Base-by-base conservation (phyloP, 2,113 vertebrate species). In the Sturnus vulgaris region DNA sequence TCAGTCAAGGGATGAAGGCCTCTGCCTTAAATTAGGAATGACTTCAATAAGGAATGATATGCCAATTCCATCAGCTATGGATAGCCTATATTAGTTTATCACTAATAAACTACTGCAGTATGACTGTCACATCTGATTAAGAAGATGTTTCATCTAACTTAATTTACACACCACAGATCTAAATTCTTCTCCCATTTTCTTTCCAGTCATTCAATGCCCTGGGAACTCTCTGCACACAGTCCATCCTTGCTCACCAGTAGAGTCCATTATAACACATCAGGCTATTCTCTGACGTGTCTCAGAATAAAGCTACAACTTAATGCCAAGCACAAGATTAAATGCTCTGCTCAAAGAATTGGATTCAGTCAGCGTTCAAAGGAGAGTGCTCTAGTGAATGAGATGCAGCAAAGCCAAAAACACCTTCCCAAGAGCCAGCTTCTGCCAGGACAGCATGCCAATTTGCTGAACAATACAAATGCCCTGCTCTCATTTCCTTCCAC, bases 321-420 rank as follows among this genome's bases (percentile, higher is more conserved):
- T 44, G 77, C 81, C 78, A 92, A 75, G 53, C 65, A 69, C 17
- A 40, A 87, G 80, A 94, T 72, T 64, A 92, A 93, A 90, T 42
- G 49, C 57, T 95, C 60, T 64, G 69, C 49, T 92, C 73, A 52
- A 82, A 91, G 80, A 71, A 86, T 18, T 4, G 2, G 52, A 28
- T 53, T 88, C 8, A 3, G 44, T 37, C 60, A 69, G 31, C 10
- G 81, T 69, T 95, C 39, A 86, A 40, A 82, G 44, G 30, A 91
- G 30, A 86, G 28, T 33, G 70, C 28, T 93, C 82, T 75, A 92
- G 83, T 82, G 77, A 95, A 89, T 82, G 80, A 95, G 84, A 87
- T 19, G 47, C 61, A 53, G 19, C 14, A 4, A 63, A 79, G 72
- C 91, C 73, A 91, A 86, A 81, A 92, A 56, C 49, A 82, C 53